phyloP scores from a whole-genome alignment of 2,113 vertebrate species.

The Hyla sarda region DNA sequence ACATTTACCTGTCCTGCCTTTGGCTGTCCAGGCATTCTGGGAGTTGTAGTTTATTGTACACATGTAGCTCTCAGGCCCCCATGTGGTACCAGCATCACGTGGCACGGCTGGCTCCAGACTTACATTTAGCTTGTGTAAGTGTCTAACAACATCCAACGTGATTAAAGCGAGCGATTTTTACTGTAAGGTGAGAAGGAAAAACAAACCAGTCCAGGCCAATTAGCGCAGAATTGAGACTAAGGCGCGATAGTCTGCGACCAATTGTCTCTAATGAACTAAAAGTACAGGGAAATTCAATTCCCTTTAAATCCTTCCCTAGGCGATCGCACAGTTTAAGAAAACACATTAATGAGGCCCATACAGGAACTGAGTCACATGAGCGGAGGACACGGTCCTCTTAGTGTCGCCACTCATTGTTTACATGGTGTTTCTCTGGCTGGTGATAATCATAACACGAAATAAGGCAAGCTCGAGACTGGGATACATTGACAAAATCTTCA shows the following conservation, averaged over 20 bases:
- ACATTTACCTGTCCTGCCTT: too few relatives aligned
- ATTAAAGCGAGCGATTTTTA: background rate
- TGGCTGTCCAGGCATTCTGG: too few relatives aligned
- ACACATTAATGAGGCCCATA: conserved; percentile 15
- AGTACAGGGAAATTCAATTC: conserved; percentile 15
- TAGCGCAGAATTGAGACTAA: background rate
- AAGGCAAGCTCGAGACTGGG: too few relatives aligned
- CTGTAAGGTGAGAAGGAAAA: background rate
- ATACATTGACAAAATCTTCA: too few relatives aligned
- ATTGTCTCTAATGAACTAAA: conserved; percentile 16
- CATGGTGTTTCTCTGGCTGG: background rate
- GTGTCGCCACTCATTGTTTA: background rate
- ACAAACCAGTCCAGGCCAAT: background rate
- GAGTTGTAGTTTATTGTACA: too few relatives aligned
- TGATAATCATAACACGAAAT: too few relatives aligned
- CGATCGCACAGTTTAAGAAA: conserved; percentile 16
- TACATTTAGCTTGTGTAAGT: too few relatives aligned
- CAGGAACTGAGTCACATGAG: background rate
- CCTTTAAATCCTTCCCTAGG: conserved; percentile 22
- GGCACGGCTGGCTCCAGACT: too few relatives aligned
- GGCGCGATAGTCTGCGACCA: background rate
- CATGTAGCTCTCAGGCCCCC: too few relatives aligned
- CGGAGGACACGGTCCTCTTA: background rate
- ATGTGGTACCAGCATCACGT: too few relatives aligned
- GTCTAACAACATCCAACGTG: too few relatives aligned